Evolutionary conservation across 1,140 invertebrate species (phyloP), one percentile per base, ranked within the genome.

Genomic region (Papilio polytes): DNA sequence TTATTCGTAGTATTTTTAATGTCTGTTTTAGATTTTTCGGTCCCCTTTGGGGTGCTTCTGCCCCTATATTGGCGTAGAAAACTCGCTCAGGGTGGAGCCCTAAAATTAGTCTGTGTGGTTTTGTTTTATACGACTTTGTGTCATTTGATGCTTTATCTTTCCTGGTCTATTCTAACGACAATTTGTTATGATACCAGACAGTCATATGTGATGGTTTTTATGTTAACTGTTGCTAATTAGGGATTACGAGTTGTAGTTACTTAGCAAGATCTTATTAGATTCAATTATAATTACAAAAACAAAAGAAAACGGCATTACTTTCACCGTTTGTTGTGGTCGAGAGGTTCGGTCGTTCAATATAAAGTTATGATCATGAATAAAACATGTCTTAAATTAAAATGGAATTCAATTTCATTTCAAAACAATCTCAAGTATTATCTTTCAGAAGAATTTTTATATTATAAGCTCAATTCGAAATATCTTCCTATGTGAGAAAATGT

Each of bases 261-360:
- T 56, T 63, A 22, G 4, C 22, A 26, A 63, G 22, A 63, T 63
- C 10, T 26, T 26, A 9, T 63, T 26, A 63, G 20, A 26, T 63
- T 26, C 22, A 18, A 20, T 59, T 13, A 22, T 63, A 26, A 63
- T 63, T 63, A 63, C 59, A 10, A 10, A 63, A 26, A 63, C 20
- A 63, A 63, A 63, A 63, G 31, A 63, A 63, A 26, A 63, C 59
- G 20, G 20, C 59, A 26, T 63, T 63, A 63, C 59, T 63, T 63
- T 63, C 59, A 63, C 59, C 22, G 59, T 26, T 22, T 10, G n/a
- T 22, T 63, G 59, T 63, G 59, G 59, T 63, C 59, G 22, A n/a
- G 53, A 18, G 59, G 26, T 63, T 63, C 59, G 22, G 59, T 63
- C 59, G 22, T 63, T 63, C 22, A 31, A 26, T 9, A 22, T 59